phyloP scores from a whole-genome alignment of 2,797 vertebrate species.

The Mus minutoides region DNA sequence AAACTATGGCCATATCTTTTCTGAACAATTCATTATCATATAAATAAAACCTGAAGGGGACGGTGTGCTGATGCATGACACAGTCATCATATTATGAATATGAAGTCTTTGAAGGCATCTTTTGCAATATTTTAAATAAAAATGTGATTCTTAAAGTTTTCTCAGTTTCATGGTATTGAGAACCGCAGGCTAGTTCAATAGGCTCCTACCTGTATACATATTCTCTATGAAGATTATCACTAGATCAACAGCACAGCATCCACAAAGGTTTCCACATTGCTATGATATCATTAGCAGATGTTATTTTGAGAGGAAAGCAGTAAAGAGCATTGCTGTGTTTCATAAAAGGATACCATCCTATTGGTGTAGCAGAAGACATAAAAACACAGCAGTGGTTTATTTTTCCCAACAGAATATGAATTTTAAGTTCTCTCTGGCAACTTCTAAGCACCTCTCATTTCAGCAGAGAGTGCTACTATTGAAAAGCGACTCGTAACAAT shows the following conservation, averaged over 20 bases:
- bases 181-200: not conserved
- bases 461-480: conserved; percentile 61
- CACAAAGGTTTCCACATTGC: not conserved
- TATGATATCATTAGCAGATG: not conserved
- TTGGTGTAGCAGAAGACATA: not conserved
- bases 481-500: conserved; percentile 73
- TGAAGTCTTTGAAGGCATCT: conserved; percentile 16
- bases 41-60: conserved; percentile 48
- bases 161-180: not conserved
- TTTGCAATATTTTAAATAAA: conserved; percentile 37
- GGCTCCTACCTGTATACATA: not conserved
- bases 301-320: not conserved
- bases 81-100: not conserved
- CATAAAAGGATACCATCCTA: not conserved
- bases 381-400: conserved; percentile 38
- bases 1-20: not conserved
- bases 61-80: not conserved
- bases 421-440: conserved; percentile 29
- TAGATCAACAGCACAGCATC: not conserved
- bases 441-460: conserved; percentile 42
- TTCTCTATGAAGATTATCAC: conserved; percentile 2
- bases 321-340: not conserved
- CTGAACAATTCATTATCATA: conserved; percentile 39
- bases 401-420: conserved; percentile 37
- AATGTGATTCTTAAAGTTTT: not conserved